These are phyloP conservation scores for Pontoporia blainvillei DNA, from an alignment of 2,113 vertebrate genomes.

Conservation along the genomic window DNA sequence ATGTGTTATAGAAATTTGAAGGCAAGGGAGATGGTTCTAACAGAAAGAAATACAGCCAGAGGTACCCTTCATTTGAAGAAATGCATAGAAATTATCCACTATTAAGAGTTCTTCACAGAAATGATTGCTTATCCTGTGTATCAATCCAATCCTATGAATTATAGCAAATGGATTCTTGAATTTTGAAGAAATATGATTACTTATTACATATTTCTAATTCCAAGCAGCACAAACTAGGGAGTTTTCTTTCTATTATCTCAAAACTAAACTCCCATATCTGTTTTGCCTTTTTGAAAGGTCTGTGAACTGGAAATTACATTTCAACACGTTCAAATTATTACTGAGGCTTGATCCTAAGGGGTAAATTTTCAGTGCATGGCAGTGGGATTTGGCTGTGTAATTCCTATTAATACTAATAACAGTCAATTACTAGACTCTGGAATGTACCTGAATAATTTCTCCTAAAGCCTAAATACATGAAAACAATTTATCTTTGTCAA, in stretches of 20 bases:
- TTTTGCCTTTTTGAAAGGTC: constrained; percentile 37
- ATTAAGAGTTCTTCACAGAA: neutral
- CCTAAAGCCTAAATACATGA: constrained; percentile 25
- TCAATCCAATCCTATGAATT: neutral
- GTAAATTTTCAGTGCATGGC: constrained; percentile 53
- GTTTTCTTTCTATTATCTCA: constrained; percentile 43
- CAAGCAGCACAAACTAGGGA: neutral
- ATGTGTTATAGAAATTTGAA: neutral
- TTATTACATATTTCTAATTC: constrained; percentile 40
- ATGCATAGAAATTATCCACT: neutral
- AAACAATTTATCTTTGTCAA: constrained; percentile 30
- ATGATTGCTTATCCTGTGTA: neutral
- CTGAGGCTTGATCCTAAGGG: constrained; percentile 39
- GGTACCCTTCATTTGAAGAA: constrained; percentile 1
- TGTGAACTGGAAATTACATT: constrained; percentile 57
- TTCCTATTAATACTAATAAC: constrained; percentile 57
- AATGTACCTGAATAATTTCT: constrained; percentile 51
- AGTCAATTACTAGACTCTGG: constrained; percentile 27
- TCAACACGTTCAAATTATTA: constrained; percentile 52
- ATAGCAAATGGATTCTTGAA: neutral
- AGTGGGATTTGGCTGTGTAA: constrained; percentile 50
- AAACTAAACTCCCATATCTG: constrained; percentile 10
- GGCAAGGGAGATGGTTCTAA: neutral
- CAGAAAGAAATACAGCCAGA: constrained; percentile 19
- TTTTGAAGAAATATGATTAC: constrained; percentile 7